Evolutionary conservation across 1,140 invertebrate species (phyloP), one percentile per base, ranked within the genome.

Genomic region (Drosophila athabasca): DNA sequence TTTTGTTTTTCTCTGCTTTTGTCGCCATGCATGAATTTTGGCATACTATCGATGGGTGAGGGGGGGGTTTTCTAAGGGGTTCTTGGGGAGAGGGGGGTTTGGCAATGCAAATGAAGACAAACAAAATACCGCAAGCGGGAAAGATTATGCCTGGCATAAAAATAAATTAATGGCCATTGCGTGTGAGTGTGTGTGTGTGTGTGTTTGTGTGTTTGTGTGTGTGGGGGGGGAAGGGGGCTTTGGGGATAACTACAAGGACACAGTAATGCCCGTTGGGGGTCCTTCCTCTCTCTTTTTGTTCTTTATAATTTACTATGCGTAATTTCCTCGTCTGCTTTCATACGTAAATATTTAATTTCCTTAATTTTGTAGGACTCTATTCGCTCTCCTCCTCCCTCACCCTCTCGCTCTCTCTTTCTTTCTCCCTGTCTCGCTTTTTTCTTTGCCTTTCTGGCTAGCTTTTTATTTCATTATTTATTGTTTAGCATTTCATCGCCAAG

Each of bases 271-370:
- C 79, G 73, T 78, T 70, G 41, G 62, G 54, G 53, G 35, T 29
- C 44, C 44, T 44, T 76, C 55, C 29, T n/a, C 39, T 55, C 50
- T 65, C 50, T 65, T 70, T 71, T 78, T 65, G 64, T 72, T 62
- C 68, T 71, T 81, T 66, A 82, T 82, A 82, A 82, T 82, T 87
- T 87, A 79, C 69, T 79, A 82, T 87, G 83, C 83, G 70, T 71
- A 87, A 82, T 87, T 87, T 87, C 69, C 78, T 69, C 62, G 66
- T 69, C 71, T 83, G 45, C 66, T 69, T 68, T 67, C 71, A 74
- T 82, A 72, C 83, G 83, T 83, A 87, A 87, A 87, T 87, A 88
- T 87, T 87, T 79, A 83, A 87, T 87, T 85, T 87, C 69, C 74
- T 77, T 79, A 57, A 65, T 66, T 44, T 70, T 52, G 49, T 49